Percentiles rank a stretch among this genome's conserved stretches.
These are phyloP conservation scores for Anolis carolinensis DNA, from an alignment of 2,113 vertebrate genomes.

Conservation along the genomic window DNA sequence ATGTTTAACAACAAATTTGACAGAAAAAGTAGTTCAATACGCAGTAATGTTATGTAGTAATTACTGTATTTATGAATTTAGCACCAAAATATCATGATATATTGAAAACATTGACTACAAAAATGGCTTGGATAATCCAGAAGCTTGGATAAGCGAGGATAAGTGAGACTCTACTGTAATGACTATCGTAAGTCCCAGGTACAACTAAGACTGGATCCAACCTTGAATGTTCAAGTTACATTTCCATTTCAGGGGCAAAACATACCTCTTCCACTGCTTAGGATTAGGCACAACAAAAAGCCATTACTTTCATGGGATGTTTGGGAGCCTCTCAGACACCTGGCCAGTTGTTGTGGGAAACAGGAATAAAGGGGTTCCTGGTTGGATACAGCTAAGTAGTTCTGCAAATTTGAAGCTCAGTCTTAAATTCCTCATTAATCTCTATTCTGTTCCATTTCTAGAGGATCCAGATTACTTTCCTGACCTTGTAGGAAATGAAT, in stretches of 20 bases:
- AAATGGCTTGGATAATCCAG: no score
- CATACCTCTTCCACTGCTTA: neutral
- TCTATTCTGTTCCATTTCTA: slow-evolving; percentile 20
- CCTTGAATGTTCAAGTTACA: neutral
- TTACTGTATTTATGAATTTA: no score
- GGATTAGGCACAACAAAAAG: neutral
- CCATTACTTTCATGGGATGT: no score
- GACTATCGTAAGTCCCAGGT: neutral
- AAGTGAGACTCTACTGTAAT: no score
- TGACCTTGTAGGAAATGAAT: neutral
- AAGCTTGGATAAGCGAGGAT: no score
- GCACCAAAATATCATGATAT: no score
- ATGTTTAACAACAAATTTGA: no score
- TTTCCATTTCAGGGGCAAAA: neutral
- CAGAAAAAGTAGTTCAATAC: no score
- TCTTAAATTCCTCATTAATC: neutral
- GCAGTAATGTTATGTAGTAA: no score
- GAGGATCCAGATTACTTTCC: slow-evolving; percentile 45
- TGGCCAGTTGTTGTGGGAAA: neutral
- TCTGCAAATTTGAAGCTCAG: neutral
- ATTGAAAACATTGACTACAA: no score
- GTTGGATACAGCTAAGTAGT: neutral
- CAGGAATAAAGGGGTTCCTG: neutral
- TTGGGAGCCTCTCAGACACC: neutral
- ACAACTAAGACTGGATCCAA: neutral